Conservation (phyloP, 2,888 invertebrate genomes). For the Lepetodrilus schrolli region DNA sequence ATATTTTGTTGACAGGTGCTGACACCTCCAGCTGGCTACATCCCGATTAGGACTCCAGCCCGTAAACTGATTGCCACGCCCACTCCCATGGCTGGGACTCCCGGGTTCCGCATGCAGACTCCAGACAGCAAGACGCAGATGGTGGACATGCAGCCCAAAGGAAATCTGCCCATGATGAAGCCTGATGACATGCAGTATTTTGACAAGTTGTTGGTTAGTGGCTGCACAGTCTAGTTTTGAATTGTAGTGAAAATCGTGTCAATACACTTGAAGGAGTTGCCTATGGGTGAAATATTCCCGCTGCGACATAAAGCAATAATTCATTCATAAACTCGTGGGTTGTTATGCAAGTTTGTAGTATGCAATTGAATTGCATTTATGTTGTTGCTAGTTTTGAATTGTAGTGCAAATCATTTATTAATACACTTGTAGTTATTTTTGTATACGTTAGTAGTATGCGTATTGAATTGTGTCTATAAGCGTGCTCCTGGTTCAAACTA, state of each 20-base stretch:
- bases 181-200: constrained; percentile 99
- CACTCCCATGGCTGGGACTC: constrained; percentile 85
- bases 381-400: too few relatives aligned
- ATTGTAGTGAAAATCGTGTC: neutral
- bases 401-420: too few relatives aligned
- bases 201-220: constrained; percentile 88
- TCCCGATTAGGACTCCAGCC: constrained; percentile 97
- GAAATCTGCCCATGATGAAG: constrained; percentile 97
- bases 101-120: constrained; percentile 76
- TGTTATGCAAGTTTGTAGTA: too few relatives aligned
- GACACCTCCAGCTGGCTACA: constrained; percentile 95
- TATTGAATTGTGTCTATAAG: too few relatives aligned
- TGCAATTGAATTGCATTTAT: too few relatives aligned
- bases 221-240: neutral
- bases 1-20: constrained; percentile 77
- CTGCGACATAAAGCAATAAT: too few relatives aligned
- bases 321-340: too few relatives aligned
- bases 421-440: too few relatives aligned
- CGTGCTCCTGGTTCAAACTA: too few relatives aligned
- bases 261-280: too few relatives aligned
- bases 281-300: too few relatives aligned
- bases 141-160: constrained; percentile 97
- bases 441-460: too few relatives aligned
- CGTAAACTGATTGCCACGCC: constrained; percentile 98
- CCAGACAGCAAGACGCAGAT: constrained; percentile 78